A percentile compares a stretch with the other conserved stretches of the same genome.
These are phyloP conservation scores for Babylonia areolata DNA, from an alignment of 1,140 invertebrate species.

Conservation along the genomic window DNA sequence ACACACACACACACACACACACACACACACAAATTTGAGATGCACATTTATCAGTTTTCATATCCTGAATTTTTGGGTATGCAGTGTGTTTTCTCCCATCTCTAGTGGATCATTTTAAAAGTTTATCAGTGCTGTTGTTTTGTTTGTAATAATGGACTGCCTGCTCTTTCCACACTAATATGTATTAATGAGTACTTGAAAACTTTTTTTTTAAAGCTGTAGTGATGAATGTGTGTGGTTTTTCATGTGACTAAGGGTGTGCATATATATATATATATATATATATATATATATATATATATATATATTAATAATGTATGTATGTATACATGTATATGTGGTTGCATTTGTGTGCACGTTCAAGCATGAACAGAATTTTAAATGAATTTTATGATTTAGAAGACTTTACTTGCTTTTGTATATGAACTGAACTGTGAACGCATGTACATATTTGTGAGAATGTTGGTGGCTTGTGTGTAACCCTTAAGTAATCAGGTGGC, in stretches of 20 bases:
- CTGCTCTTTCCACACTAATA: not conserved
- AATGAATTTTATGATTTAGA: not conserved
- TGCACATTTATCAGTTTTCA: slow-evolving; percentile 1
- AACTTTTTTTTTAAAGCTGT: too few relatives aligned
- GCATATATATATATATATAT: too few relatives aligned
- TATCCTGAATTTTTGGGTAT: slow-evolving; percentile 4
- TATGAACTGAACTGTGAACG: not conserved
- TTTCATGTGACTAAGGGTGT: too few relatives aligned
- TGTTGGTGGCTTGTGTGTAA: not conserved
- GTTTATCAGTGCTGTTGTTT: not conserved
- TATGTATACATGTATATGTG: too few relatives aligned
- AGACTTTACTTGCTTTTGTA: not conserved
- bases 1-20: not conserved
- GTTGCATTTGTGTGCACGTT: not conserved
- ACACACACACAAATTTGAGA: not conserved
- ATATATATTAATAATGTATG: too few relatives aligned
- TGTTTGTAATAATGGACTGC: not conserved
- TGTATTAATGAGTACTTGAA: not conserved
- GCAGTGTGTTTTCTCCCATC: slow-evolving; percentile 16
- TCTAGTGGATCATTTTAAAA: not conserved
- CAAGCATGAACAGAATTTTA: not conserved
- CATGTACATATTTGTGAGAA: not conserved
- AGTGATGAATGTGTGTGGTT: too few relatives aligned
- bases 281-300: too few relatives aligned
- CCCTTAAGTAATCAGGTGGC: not conserved